Evolutionary conservation across 2,113 vertebrate species (phyloP).

Genomic region (Varanus komodoensis): DNA sequence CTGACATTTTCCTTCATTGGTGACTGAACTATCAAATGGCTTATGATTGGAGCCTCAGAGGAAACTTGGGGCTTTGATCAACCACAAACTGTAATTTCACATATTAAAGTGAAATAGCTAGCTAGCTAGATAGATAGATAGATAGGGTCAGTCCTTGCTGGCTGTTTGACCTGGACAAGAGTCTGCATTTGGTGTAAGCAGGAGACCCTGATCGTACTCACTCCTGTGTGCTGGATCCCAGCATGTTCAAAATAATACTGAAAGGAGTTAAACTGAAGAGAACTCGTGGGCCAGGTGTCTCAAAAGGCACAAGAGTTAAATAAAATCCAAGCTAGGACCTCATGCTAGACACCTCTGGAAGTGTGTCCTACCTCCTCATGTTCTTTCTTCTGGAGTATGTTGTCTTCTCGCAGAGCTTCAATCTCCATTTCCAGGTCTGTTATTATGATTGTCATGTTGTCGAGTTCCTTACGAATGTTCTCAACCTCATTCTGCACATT

Average conservation of each 20-base stretch:
- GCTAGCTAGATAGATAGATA: too few relatives aligned
- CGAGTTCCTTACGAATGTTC: conserved; percentile 79
- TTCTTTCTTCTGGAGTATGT: conserved; percentile 82
- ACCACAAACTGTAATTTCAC: neutral
- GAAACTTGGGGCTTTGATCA: neutral
- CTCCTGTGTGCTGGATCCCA: neutral
- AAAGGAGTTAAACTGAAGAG: neutral
- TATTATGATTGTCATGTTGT: conserved; percentile 79
- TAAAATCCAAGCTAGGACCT: neutral
- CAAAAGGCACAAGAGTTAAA: neutral
- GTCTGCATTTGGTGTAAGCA: neutral
- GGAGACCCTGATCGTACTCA: too few relatives aligned
- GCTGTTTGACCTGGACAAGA: too few relatives aligned
- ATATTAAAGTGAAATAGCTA: neutral
- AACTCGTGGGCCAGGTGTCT: neutral
- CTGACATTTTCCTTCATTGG: conserved; percentile 15
- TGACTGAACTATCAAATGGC: neutral
- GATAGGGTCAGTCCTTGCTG: neutral
- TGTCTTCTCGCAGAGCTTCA: conserved; percentile 81
- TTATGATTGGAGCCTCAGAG: neutral
- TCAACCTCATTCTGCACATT: conserved; percentile 81
- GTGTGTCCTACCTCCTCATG: conserved; percentile 79
- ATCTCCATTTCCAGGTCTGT: conserved; percentile 85
- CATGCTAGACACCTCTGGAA: conserved; percentile 9
- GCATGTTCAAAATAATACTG: neutral